Evolutionary conservation across 2,797 vertebrate species (phyloP), one percentile per base, ranked within the genome.

Genomic region (Merluccius polli): DNA sequence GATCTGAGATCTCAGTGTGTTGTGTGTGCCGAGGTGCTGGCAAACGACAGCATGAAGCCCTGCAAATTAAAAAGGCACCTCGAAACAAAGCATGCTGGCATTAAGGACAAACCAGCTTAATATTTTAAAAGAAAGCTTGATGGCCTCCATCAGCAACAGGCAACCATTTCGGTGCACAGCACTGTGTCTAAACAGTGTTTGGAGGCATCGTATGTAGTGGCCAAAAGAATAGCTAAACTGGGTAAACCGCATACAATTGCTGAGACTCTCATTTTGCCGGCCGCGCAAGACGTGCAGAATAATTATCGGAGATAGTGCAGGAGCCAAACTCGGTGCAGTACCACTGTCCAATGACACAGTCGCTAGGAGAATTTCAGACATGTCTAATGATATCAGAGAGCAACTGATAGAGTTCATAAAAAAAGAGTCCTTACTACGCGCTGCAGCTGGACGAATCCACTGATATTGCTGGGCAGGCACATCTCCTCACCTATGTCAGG

Each of bases 31-130:
- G 44, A 73, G 41, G 24, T 72, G 70, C 78, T 79, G 73, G 73
- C 70, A 72, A 79, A 72, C 65, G 70, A 75, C 36, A 79, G 73
- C 35, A 73, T 75, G 73, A 79, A 75, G 70, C 73, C 78, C 52
- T 75, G 78, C 24, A 79, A 79, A 41, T 31, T 79, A 18, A 79
- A 79, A 69, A 52, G 73, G 29, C 73, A 74, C 48, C 21, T 18
- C 32, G 52, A 33, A 18, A 74, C 52, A 1, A 67, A 74, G 48
- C 52, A 74, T 15, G 52, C 73, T 35, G 48, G 29, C 33, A 18
- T n/a, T 1, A 74, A 67, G 36, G 59, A 35, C 31, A 67, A 67
- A 67, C 73, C 73, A 31, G 44, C 63, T 30, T 41, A 74, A 32
- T 74, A 59, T 9, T 74, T 74, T 27, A 65, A 74, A 74, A 30